Evolutionary conservation across 2,113 vertebrate species (phyloP).

Genomic region (Gasterosteus aculeatus): DNA sequence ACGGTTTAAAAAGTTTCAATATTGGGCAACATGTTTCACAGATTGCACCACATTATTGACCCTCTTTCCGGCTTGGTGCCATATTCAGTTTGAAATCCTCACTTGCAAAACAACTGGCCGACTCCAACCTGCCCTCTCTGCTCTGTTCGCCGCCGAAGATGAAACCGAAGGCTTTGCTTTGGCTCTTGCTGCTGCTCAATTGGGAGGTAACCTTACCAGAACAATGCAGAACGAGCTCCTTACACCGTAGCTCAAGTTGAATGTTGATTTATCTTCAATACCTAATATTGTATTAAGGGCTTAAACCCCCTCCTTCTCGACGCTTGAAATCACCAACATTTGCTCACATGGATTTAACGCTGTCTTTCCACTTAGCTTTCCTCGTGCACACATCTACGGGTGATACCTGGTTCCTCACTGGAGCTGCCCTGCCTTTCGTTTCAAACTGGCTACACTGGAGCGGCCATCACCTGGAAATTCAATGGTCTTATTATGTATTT

Average conservation of each 20-base stretch:
- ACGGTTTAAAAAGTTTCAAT: neutral
- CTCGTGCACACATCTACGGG: conserved; percentile 28
- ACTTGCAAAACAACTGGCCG: conserved; percentile 20
- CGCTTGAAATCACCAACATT: neutral
- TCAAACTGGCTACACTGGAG: neutral
- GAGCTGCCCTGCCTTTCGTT: conserved; percentile 61
- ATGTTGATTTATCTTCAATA: neutral
- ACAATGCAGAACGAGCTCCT: neutral
- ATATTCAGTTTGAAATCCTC: conserved; percentile 51
- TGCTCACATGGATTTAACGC: neutral
- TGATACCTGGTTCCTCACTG: conserved; percentile 50
- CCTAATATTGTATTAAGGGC: neutral
- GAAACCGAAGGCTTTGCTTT: conserved; percentile 36
- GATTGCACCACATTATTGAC: conserved; percentile 61
- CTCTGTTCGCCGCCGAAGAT: conserved; percentile 48
- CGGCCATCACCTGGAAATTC: conserved; percentile 61
- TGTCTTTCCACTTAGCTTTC: conserved; percentile 52
- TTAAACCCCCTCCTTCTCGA: neutral
- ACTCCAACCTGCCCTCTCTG: conserved; percentile 1
- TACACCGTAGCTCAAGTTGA: neutral
- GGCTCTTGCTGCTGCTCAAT: conserved; percentile 56
- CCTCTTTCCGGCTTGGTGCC: conserved; percentile 33
- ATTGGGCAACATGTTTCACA: neutral
- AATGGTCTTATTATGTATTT: conserved; percentile 52
- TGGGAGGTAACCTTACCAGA: conserved; percentile 61